Base-by-base conservation (phyloP, 2,797 vertebrate genomes). In the Ataeniobius toweri region DNA sequence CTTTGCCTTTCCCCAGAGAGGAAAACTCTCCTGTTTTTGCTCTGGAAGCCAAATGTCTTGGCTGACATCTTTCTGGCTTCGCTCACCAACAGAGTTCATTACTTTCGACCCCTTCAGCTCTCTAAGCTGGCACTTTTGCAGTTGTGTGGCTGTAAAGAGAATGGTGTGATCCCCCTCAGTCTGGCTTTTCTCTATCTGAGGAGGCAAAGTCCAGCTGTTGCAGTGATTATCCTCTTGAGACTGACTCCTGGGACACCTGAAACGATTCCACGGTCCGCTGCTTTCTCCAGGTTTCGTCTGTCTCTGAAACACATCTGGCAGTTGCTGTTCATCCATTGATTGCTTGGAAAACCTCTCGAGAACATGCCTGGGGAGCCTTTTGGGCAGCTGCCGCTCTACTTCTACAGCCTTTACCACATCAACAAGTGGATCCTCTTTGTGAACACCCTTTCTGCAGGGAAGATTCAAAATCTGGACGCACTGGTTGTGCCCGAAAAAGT, bases 381-480 rank as follows among this genome's bases (percentile, higher is more conserved):
- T 95, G 72, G 95, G 96, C 69, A 85, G 89, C 3, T 79, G 80
- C 22, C 41, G 20, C 24, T 92, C 93, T 68, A 79, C 91, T 28
- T 92, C 87, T 8, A 71, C 82, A 16, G 28, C 74, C 20, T 84
- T 79, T 2, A 68, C 81, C 0, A 53, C 77, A 50, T 95, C 91
- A 28, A 84, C 84, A 8, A 82, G 80, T 22, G 89, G 80, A 14
- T 93, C 90, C 0, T 93, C 93, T 10, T 79, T 74, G 76, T 84
- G 65, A 3, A 77, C 71, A 28, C 70, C 55, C 72, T 87, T 93
- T 80, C 91, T 91, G 80, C 85, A 90, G 1, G 90, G 82, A 53
- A 92, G 91, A 13, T 90, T 96, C 73, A 98, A 94, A 51, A 96
- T 94, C 82, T 96, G 95, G 71, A 96, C 95, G 3, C 97, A 98